These are phyloP conservation scores for Ailuropoda melanoleuca DNA, from an alignment of 2,113 vertebrate genomes.

Conservation along the genomic window DNA sequence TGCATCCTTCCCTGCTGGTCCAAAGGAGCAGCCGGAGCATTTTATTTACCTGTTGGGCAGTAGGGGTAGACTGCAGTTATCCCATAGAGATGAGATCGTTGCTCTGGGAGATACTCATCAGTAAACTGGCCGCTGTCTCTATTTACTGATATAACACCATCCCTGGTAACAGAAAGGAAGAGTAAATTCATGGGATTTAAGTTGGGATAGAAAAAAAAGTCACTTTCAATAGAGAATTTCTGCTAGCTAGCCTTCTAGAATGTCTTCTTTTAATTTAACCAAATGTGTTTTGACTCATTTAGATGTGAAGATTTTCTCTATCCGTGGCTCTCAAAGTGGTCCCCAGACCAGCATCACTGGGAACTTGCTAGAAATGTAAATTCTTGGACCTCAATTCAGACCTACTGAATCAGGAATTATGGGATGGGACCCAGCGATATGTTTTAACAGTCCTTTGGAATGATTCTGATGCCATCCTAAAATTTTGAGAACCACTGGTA, in stretches of 20 bases:
- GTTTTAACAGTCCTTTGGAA: neutral
- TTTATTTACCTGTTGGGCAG: constrained; percentile 90
- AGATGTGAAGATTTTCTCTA: neutral
- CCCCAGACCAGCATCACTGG: neutral
- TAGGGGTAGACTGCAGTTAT: constrained; percentile 92
- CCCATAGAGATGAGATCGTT: constrained; percentile 96
- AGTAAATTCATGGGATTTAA: neutral
- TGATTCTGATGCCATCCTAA: neutral
- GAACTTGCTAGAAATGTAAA: neutral
- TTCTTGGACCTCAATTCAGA: neutral
- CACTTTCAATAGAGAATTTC: neutral
- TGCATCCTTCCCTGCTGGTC: neutral
- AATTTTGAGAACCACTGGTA: neutral
- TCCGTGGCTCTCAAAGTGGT: neutral
- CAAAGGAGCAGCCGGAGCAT: neutral
- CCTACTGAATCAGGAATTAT: neutral
- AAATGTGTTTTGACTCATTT: neutral
- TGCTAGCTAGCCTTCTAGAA: neutral
- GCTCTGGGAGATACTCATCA: constrained; percentile 95
- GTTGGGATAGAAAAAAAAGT: neutral
- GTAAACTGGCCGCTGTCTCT: constrained; percentile 90
- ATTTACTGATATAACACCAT: constrained; percentile 92
- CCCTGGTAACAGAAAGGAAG: constrained; percentile 83
- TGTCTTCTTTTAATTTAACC: neutral
- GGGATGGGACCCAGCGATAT: neutral